These are phyloP conservation scores for Bufo bufo DNA, from an alignment of 2,113 vertebrate species.

Conservation along the genomic window DNA sequence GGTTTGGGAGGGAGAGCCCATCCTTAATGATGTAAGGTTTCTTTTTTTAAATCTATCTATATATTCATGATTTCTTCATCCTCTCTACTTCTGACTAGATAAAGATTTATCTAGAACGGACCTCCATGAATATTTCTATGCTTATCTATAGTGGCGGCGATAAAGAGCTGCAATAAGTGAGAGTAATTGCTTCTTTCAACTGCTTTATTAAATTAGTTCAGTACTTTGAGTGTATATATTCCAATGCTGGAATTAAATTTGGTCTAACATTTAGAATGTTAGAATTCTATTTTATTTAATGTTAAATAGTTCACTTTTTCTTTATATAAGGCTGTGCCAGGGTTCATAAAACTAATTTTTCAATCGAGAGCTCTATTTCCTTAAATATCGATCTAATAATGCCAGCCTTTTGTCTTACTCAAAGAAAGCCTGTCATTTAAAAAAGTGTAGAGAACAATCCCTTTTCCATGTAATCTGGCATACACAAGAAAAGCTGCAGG, in stretches of 20 bases:
- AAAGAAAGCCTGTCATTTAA: not conserved
- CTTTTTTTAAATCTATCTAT: too few species aligned
- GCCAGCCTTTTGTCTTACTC: not conserved
- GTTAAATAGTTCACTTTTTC: slow-evolving; percentile 17
- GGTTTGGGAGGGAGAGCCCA: too few species aligned
- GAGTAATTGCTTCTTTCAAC: slow-evolving; percentile 13
- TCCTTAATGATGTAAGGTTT: too few species aligned
- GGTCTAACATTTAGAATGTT: not conserved
- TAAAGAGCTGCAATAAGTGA: slow-evolving; percentile 13
- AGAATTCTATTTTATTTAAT: slow-evolving; percentile 11
- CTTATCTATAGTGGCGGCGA: not conserved
- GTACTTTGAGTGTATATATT: not conserved
- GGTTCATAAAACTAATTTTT: slow-evolving; percentile 8
- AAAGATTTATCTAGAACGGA: not conserved
- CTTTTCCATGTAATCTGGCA: not conserved
- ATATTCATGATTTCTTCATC: too few species aligned
- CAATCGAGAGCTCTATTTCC: not conserved
- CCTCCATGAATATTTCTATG: not conserved
- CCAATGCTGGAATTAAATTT: slow-evolving; percentile 18
- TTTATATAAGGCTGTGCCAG: slow-evolving; percentile 1
- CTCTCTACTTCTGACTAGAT: not conserved
- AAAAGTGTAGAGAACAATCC: not conserved
- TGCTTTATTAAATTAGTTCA: not conserved
- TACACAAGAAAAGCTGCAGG: too few species aligned
- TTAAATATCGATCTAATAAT: not conserved